Evolutionary conservation across 2,888 invertebrate species (phyloP).

Genomic region (Argyresthia goedartella): DNA sequence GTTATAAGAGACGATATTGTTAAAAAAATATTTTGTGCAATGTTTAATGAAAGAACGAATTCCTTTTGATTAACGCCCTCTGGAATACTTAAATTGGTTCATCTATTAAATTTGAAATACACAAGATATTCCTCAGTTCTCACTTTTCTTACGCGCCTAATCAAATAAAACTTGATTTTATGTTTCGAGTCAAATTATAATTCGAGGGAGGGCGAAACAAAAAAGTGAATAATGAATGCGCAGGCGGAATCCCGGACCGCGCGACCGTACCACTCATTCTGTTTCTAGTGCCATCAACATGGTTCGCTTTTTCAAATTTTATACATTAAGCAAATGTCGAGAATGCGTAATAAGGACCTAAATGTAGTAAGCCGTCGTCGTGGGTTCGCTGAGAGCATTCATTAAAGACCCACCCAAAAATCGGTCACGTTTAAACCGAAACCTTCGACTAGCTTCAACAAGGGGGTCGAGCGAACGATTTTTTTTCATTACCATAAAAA

Average conservation of each 20-base stretch:
- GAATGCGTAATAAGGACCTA: slow-evolving; percentile 64
- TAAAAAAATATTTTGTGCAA: no score
- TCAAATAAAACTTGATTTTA: slow-evolving; percentile 71
- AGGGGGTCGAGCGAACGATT: slow-evolving; percentile 1
- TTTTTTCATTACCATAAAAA: slow-evolving; percentile 4
- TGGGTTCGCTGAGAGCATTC: slow-evolving; percentile 39
- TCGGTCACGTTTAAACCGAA: slow-evolving; percentile 30
- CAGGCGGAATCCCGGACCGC: slow-evolving; percentile 61
- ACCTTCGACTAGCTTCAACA: slow-evolving; percentile 12
- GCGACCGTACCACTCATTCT: slow-evolving; percentile 69
- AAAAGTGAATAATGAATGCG: slow-evolving; percentile 69
- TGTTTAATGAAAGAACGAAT: no score
- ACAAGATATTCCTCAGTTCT: slow-evolving; percentile 48
- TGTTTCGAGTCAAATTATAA: slow-evolving; percentile 70
- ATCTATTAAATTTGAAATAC: slow-evolving; percentile 50
- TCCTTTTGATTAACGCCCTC: neutral
- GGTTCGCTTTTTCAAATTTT: slow-evolving; percentile 68
- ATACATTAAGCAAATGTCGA: slow-evolving; percentile 68
- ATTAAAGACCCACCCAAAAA: slow-evolving; percentile 43
- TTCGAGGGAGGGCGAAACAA: slow-evolving; percentile 63
- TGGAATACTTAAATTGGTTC: neutral
- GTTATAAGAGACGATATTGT: no score
- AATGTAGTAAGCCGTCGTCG: slow-evolving; percentile 51
- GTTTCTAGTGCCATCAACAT: slow-evolving; percentile 69
- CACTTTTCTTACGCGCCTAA: slow-evolving; percentile 49